Base-by-base conservation (phyloP, 2,888 invertebrate species). In the Branchellion lobata region DNA sequence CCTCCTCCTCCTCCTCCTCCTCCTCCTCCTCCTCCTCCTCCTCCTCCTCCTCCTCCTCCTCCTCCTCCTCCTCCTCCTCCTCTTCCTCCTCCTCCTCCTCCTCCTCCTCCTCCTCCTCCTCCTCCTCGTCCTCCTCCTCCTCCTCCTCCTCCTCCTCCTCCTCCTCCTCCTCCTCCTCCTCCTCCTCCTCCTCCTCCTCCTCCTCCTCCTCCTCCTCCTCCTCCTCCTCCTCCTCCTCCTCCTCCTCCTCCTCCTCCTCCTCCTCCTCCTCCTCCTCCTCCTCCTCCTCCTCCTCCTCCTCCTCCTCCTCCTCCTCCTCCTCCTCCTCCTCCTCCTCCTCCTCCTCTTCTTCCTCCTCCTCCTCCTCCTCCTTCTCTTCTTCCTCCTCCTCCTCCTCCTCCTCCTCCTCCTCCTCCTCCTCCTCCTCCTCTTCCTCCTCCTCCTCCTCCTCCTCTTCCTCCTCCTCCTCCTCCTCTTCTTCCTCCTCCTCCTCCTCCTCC, bases 321-420 rank as follows among this genome's bases (percentile, higher is more conserved):
- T 57, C 1, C 21, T 29, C 29, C 61, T 68, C 18, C 11, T 21
- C 29, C 61, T 57, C 18, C 34, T 27, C 27, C 27, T n/a, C 21
- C 21, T 34, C n/a, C 57, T 24, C 11, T 76, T 57, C 31, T 0
- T 76, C 0, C 27, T 0, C 11, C 8, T 73, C 47, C 73, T 24
- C n/a, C 40, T 72, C 33, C 40, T 51, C 72, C 71, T 72, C 34
- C 1, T 11, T 79, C 31, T 71, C 73, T 36, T 47, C 72, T 33
- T 33, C n/a, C 47, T 53, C 31, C 5, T 74, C 40, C 27, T 51
- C 27, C 14, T 75, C 71, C 31, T 21, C 29, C 72, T 71, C 31
- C 47, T 31, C 51, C 1, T 34, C 78, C 40, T 24, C 47, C 36
- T 75, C 72, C 47, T 31, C 47, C 34, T 71, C 51, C 24, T 53